Evolutionary conservation across 2,113 vertebrate species (phyloP).

Genomic region (Oreochromis niloticus): DNA sequence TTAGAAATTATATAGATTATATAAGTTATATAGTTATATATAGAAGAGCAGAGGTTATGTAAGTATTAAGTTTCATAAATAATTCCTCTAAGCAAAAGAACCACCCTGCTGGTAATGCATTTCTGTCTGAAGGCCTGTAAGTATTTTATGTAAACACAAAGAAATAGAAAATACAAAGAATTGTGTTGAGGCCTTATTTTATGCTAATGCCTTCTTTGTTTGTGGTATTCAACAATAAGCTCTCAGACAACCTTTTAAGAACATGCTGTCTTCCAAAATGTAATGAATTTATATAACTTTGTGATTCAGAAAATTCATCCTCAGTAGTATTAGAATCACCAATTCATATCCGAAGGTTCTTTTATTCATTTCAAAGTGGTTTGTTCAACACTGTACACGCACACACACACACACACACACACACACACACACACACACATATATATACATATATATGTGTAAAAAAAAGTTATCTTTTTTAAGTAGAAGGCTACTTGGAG

Average conservation of each 20-base stretch:
- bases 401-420: not conserved
- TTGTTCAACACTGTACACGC: constrained; percentile 11
- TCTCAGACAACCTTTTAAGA: not conserved
- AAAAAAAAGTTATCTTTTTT: constrained; percentile 25
- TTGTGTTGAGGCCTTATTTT: constrained; percentile 8
- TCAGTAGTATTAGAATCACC: not conserved
- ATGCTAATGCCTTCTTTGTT: constrained; percentile 11
- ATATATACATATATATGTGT: not conserved
- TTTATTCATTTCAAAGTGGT: not conserved
- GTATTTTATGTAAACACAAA: not conserved
- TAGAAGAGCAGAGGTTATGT: not conserved
- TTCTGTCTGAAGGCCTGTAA: not conserved
- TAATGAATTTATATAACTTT: not conserved
- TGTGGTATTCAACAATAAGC: not conserved
- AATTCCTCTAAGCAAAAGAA: constrained; percentile 29
- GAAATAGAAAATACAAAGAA: not conserved
- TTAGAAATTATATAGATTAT: not conserved
- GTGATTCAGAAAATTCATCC: not conserved
- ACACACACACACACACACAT: rapidly evolving
- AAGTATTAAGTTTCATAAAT: not conserved
- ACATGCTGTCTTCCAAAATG: not conserved
- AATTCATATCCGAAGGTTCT: constrained; percentile 21
- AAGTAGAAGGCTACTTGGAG: not conserved
- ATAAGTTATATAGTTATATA: not conserved
- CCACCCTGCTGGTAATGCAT: not conserved